Evolutionary conservation across 2,888 invertebrate genomes (phyloP).

Genomic region (Lithophane ornitopus): DNA sequence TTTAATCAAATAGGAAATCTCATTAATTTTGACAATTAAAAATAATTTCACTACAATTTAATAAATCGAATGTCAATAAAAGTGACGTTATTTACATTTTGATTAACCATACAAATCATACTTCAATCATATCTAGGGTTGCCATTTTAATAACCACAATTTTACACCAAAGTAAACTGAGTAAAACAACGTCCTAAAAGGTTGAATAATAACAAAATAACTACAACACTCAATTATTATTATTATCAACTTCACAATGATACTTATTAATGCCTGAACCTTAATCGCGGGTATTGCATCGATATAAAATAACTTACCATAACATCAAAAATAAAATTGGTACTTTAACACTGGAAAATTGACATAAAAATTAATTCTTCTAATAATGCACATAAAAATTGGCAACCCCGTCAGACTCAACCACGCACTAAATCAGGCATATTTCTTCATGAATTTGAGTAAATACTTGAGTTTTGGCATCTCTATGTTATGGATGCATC

Average conservation of each 20-base stretch:
- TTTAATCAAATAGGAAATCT: conserved; percentile 54
- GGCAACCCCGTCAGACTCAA: conserved; percentile 27
- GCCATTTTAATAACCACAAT: conserved; percentile 28
- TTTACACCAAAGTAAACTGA: conserved; percentile 10
- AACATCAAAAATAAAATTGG: not conserved
- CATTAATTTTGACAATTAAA: conserved; percentile 42
- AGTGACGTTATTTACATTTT: conserved; percentile 62
- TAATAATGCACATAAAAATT: conserved; percentile 3
- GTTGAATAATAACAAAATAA: conserved; percentile 2
- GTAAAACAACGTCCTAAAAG: not conserved
- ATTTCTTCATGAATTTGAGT: conserved; percentile 89
- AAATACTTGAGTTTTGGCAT: conserved; percentile 88
- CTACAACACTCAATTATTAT: conserved; percentile 28
- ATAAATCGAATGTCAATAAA: conserved; percentile 38
- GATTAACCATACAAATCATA: conserved; percentile 37
- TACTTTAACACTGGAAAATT: conserved; percentile 6
- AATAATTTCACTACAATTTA: conserved; percentile 47
- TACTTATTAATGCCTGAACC: not conserved
- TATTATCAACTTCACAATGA: conserved; percentile 11
- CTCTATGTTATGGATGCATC: conserved; percentile 88
- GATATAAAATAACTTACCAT: not conserved
- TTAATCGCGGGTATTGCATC: not conserved
- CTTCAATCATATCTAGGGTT: conserved; percentile 43
- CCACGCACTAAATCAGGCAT: conserved; percentile 74
- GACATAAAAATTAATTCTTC: conserved; percentile 4